Evolutionary conservation across 1,140 invertebrate species (phyloP).

Genomic region (Drosophila pectinifera): DNA sequence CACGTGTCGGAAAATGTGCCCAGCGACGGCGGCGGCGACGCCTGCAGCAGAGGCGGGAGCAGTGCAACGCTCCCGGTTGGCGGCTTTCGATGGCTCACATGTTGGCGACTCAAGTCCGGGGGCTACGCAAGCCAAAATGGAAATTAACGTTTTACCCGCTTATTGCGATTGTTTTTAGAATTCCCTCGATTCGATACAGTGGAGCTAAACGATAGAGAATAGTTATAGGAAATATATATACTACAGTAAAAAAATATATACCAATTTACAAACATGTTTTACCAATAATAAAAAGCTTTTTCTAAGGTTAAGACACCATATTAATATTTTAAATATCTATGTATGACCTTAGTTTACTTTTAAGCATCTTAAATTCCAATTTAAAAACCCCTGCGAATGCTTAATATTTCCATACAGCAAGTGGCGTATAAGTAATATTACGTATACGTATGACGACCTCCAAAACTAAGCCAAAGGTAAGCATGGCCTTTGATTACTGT

Average conservation of each 20-base stretch:
- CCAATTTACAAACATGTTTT: too few species aligned
- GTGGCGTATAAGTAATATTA: slow-evolving; percentile 2
- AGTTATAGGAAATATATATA: not conserved
- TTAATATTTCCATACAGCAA: not conserved
- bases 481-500: too few species aligned
- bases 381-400: not conserved
- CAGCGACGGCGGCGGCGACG: slow-evolving; percentile 28
- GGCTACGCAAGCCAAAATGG: slow-evolving; percentile 60
- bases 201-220: not conserved
- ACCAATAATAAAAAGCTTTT: too few species aligned
- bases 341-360: too few species aligned
- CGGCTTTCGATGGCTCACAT: slow-evolving; percentile 61
- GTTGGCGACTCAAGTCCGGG: slow-evolving; percentile 67
- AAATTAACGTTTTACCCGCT: slow-evolving; percentile 65
- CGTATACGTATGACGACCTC: not conserved
- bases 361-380: too few species aligned
- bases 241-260: not conserved
- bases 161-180: slow-evolving; percentile 44
- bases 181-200: slow-evolving; percentile 6
- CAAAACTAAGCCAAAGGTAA: too few species aligned
- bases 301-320: too few species aligned
- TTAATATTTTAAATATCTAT: too few species aligned
- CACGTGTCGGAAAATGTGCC: slow-evolving; percentile 74
- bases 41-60: slow-evolving; percentile 31
- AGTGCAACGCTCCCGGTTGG: slow-evolving; percentile 74